A percentile compares a stretch with the other conserved stretches of the same genome.
Conservation (phyloP, 2,888 invertebrate species). For the Pyrrhosoma nymphula region DNA sequence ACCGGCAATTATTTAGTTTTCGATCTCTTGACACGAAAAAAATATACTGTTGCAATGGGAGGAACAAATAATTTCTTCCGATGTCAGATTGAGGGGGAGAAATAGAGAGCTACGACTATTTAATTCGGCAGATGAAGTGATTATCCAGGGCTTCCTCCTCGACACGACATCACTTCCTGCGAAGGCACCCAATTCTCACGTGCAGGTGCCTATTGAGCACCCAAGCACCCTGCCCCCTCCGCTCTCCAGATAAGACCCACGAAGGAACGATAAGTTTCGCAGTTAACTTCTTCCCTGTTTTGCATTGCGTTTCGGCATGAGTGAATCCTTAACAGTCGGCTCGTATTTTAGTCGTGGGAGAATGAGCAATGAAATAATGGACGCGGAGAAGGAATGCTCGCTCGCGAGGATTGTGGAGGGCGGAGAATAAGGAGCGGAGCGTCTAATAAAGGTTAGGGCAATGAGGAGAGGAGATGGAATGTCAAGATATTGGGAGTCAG, state of each 20-base stretch:
- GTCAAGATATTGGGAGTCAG: slow-evolving; percentile 23
- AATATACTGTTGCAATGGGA: background rate
- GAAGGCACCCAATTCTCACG: slow-evolving; percentile 62
- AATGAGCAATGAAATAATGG: slow-evolving; percentile 49
- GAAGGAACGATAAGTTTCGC: slow-evolving; percentile 61
- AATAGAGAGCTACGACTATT: slow-evolving; percentile 1
- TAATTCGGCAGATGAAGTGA: slow-evolving; percentile 57
- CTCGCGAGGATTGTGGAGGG: background rate
- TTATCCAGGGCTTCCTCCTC: slow-evolving; percentile 22
- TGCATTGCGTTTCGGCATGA: slow-evolving; percentile 63
- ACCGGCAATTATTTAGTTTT: slow-evolving; percentile 23
- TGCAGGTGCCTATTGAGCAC: slow-evolving; percentile 55
- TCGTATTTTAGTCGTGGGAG: slow-evolving; percentile 66
- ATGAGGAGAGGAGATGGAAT: slow-evolving; percentile 12
- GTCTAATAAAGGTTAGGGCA: slow-evolving; percentile 12
- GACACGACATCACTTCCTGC: slow-evolving; percentile 63
- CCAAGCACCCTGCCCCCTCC: background rate
- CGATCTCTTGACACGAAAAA: slow-evolving; percentile 28
- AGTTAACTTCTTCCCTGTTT: slow-evolving; percentile 63
- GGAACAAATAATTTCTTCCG: background rate
- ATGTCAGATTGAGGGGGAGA: background rate
- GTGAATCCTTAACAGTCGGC: slow-evolving; percentile 47
- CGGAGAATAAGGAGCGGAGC: background rate
- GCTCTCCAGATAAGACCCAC: slow-evolving; percentile 49
- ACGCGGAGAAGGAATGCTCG: background rate